phyloP scores from a whole-genome alignment of 2,888 invertebrate species.

The Seira musarum region DNA sequence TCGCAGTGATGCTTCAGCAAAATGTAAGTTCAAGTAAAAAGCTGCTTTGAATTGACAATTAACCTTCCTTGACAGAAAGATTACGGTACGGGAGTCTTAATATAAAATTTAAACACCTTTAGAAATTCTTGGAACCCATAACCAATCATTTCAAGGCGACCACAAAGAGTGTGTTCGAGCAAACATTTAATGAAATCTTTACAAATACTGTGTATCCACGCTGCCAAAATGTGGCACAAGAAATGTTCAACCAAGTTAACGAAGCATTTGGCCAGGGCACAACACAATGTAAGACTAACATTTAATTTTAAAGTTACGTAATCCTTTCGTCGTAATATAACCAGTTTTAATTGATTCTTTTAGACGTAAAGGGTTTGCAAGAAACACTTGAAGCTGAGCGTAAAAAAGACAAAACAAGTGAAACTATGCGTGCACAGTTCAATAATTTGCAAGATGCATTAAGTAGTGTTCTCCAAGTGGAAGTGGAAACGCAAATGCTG shows the following conservation, averaged over 20 bases:
- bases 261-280: constrained; percentile 90
- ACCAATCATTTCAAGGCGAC: constrained; percentile 49
- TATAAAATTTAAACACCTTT: background rate
- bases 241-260: constrained; percentile 92
- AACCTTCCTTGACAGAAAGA: too few relatives aligned
- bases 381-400: constrained; percentile 55
- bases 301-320: too few relatives aligned
- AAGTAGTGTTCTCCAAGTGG: constrained; percentile 64
- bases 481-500: constrained; percentile 66
- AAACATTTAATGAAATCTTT: constrained; percentile 80
- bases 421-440: constrained; percentile 57
- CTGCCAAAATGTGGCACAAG: constrained; percentile 88
- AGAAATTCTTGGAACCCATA: constrained; percentile 50
- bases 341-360: constrained; percentile 28
- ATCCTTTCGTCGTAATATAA: too few relatives aligned
- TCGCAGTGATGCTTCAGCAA: constrained; percentile 84
- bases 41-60: too few relatives aligned
- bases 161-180: constrained; percentile 54
- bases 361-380: constrained; percentile 66
- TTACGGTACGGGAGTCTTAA: background rate
- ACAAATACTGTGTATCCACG: constrained; percentile 84
- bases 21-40: constrained; percentile 77
- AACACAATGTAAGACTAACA: constrained; percentile 92
- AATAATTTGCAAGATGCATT: constrained; percentile 65
- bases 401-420: constrained; percentile 63